These are phyloP conservation scores for Liparis tanakae DNA, from an alignment of 2,797 vertebrate genomes.

Conservation along the genomic window DNA sequence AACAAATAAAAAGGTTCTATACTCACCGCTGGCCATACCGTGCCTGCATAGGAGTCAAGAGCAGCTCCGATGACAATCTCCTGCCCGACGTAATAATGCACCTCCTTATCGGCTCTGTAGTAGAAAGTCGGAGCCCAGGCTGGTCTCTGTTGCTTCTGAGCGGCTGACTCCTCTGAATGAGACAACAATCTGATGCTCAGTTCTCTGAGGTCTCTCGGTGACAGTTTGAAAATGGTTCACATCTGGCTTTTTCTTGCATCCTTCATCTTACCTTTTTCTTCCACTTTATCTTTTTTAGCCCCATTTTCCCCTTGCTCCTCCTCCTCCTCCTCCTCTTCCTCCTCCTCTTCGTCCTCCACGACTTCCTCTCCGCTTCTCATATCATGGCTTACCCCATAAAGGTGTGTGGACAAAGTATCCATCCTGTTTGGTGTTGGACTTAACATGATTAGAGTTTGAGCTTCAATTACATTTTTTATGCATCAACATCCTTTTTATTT, in stretches of 20 bases:
- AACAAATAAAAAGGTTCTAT: background rate
- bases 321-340: conserved; percentile 10
- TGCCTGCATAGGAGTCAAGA: conserved; percentile 86
- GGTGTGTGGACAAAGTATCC: conserved; percentile 33
- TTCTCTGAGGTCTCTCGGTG: background rate
- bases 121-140: conserved; percentile 82
- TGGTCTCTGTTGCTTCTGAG: conserved; percentile 11
- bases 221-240: background rate
- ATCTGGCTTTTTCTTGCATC: background rate
- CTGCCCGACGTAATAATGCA: conserved; percentile 82
- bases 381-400: conserved; percentile 24
- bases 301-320: background rate
- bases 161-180: conserved; percentile 37
- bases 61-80: conserved; percentile 87
- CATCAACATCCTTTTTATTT: background rate
- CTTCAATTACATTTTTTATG: background rate
- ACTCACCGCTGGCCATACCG: conserved; percentile 92
- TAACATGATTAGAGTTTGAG: background rate
- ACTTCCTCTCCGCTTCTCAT: conserved; percentile 7
- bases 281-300: conserved; percentile 4
- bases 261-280: background rate
- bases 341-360: background rate
- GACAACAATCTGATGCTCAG: conserved; percentile 5
- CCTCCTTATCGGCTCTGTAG: conserved; percentile 81
- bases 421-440: conserved; percentile 26